Base-by-base conservation (phyloP, 2,797 vertebrate genomes). In the Betta splendens region DNA sequence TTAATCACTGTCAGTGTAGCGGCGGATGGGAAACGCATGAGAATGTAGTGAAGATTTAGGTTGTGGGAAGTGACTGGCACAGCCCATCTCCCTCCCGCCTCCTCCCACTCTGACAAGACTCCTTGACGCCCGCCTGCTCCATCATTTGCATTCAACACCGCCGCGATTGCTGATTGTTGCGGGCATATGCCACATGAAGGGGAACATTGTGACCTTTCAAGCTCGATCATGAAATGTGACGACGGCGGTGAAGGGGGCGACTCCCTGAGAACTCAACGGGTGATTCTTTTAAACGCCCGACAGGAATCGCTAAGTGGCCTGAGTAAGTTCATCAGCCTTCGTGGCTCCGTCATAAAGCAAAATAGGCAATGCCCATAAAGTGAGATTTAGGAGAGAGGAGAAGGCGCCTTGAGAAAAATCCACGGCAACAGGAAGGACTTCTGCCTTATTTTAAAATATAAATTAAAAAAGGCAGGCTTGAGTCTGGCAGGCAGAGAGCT, bases 31-130 rank as follows among this genome's bases (percentile, higher is more conserved):
- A 62, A 75, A 70, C 29, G 35, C 76, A 80, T 55, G 60, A 64
- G 59, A 85, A 79, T 49, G 49, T 65, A 74, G 83, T 79, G 49
- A 82, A 81, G 73, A 87, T 83, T 85, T 78, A 71, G 72, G 69
- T 76, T 58, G 68, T 82, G 64, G 78, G 81, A 87, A 84, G 69
- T 66, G 76, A 84, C 72, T 66, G 75, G 62, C 51, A 18, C 57
- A 28, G 47, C 37, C 31, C 18, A 15, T 40, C 35, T 11, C 20
- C 33, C 57, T 22, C 32, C 22, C 33, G 29, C 48, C 9, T 44
- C 33, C 17, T 31, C 33, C 57, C 1, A n/a, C 42, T n/a, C n/a
- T n/a, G n/a, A n/a, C 50, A 18, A 57, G 36, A 64, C 54, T 62
- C 51, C 37, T 47, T 52, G 63, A 78, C 81, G 79, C 81, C 71